Evolutionary conservation across 2,888 invertebrate species (phyloP), one percentile per base, ranked within the genome.

Genomic region (Epiblema foenella): DNA sequence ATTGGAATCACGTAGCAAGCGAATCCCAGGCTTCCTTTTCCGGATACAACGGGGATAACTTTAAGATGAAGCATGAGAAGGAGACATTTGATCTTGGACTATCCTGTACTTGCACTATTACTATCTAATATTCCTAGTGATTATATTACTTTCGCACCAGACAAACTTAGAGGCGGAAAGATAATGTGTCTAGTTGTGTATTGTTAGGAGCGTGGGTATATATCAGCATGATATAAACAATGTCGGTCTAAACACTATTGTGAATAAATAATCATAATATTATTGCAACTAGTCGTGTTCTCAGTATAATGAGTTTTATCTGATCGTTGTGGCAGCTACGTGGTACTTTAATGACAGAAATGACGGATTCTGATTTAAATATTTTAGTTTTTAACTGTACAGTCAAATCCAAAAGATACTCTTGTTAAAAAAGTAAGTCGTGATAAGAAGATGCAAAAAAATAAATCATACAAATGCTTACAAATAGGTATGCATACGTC

Each of bases 241-340:
- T 66, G 49, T 58, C 12, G 46, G 10, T 15, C 20, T 65, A 18
- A 49, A 58, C 57, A 49, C 11, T 17, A 29, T 46, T 62, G 29
- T 62, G 51, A 51, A 62, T 49, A 33, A 42, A 58, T 15, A 20
- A 37, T 58, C n/a, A 58, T 56, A 57, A 46, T 49, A 58, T 60
- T 24, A 20, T 66, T 29, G 20, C 46, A 66, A 12, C 46, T 66
- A 18, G 54, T 46, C 54, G 18, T 29, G 42, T 17, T 65, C 15
- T 51, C 7, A 46, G 49, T 15, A 49, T 57, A 49, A 58, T 49
- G 18, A 51, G 51, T 67, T 58, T 49, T 49, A 33, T 51, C 37
- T 49, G 57, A 49, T 58, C 7, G n/a, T 18, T 12, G 56, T 33
- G 57, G 65, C 54, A 42, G 42, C 39, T 17, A 12, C 39, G 20